Evolutionary conservation across 2,113 vertebrate genomes (phyloP).

Genomic region (Ctenomys sociabilis): DNA sequence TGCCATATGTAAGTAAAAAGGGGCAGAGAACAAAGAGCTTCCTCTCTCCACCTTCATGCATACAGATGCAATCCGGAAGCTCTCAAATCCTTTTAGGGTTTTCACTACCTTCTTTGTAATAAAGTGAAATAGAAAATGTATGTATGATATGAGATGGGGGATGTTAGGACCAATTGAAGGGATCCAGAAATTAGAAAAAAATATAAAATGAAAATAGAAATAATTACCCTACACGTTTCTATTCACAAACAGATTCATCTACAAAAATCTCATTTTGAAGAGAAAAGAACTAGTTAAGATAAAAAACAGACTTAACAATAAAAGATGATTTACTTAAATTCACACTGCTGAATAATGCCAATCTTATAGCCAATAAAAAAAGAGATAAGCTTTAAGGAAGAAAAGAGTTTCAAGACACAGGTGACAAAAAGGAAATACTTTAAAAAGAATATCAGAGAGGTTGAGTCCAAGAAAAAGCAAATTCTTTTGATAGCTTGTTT

Average conservation of each 20-base stretch:
- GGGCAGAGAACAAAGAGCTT: not conserved
- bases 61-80: slow-evolving; percentile 30
- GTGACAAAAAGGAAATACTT: not conserved
- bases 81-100: not conserved
- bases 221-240: not conserved
- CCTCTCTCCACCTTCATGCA: not conserved
- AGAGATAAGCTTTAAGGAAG: not conserved
- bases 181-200: slow-evolving; percentile 27
- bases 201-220: slow-evolving; percentile 30
- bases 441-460: not conserved
- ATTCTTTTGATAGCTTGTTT: not conserved
- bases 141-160: not conserved
- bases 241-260: not conserved
- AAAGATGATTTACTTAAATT: slow-evolving; percentile 16
- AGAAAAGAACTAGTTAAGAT: not conserved
- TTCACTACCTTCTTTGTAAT: not conserved
- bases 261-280: slow-evolving; percentile 7
- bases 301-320: not conserved
- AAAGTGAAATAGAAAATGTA: slow-evolving; percentile 31
- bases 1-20: not conserved
- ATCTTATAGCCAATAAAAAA: not conserved
- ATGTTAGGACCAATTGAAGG: not conserved
- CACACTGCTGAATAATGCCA: not conserved
- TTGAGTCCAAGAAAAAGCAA: not conserved
- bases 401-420: not conserved